phyloP scores from a whole-genome alignment of 2,888 invertebrate species.

The Xanthorhoe designata region DNA sequence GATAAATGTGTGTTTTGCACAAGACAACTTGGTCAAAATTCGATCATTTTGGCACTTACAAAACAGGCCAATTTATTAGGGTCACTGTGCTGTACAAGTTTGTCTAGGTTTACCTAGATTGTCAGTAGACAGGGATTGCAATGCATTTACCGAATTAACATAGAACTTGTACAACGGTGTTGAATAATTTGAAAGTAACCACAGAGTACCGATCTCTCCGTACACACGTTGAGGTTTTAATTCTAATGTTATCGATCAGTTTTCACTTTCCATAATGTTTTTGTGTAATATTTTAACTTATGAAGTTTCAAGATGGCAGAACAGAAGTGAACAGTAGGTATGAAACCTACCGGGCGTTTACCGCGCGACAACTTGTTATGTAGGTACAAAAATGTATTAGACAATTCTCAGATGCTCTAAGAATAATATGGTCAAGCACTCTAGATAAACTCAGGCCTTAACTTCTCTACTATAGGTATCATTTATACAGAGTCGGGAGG shows the following conservation, averaged over 20 bases:
- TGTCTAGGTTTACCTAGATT: not conserved
- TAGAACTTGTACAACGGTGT: slow-evolving; percentile 35
- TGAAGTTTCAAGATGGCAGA: no score
- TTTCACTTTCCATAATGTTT: slow-evolving; percentile 19
- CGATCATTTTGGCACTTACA: not conserved
- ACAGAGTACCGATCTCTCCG: slow-evolving; percentile 33
- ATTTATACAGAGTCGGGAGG: no score
- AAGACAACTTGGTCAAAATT: not conserved
- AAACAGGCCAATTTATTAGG: not conserved
- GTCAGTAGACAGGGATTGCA: not conserved
- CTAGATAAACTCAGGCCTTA: no score
- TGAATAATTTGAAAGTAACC: slow-evolving; percentile 38
- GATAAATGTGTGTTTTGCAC: no score
- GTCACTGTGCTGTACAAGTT: not conserved
- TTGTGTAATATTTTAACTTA: not conserved
- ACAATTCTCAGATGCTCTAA: no score
- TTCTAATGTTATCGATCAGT: slow-evolving; percentile 18
- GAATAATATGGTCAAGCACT: no score
- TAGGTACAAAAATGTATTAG: no score
- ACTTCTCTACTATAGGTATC: no score
- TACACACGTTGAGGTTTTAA: slow-evolving; percentile 28
- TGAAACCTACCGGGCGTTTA: no score
- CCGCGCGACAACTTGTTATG: no score
- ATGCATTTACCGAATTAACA: slow-evolving; percentile 23
- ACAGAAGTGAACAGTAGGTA: no score